A percentile compares a stretch with the other conserved stretches of the same genome.
These are phyloP conservation scores for Eira barbara DNA, from an alignment of 2,113 vertebrate species.

Conservation along the genomic window DNA sequence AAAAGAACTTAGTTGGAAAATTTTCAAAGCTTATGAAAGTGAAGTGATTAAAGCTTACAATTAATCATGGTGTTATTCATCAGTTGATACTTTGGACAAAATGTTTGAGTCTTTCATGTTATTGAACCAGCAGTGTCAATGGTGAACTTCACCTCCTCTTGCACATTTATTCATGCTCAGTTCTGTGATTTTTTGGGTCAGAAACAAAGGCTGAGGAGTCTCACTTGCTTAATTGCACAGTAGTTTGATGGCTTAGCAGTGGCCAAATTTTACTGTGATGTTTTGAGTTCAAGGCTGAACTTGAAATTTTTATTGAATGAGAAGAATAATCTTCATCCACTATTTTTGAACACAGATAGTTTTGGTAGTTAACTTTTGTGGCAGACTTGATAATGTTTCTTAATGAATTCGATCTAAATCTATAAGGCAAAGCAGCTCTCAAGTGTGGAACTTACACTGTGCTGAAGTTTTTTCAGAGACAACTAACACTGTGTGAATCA, in stretches of 20 bases:
- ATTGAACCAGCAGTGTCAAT: not conserved
- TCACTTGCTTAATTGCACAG: not conserved
- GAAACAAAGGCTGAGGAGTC: not conserved
- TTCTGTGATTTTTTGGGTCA: not conserved
- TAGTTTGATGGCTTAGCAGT: not conserved
- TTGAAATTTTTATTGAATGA: not conserved
- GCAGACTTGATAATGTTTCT: not conserved
- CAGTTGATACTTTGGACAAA: not conserved
- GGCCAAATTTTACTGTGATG: not conserved
- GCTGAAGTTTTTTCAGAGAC: not conserved
- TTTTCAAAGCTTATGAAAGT: not conserved
- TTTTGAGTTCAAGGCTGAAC: not conserved
- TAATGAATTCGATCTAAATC: slow-evolving; percentile 2
- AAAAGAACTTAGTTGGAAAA: not conserved
- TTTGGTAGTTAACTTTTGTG: slow-evolving; percentile 23
- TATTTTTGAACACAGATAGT: not conserved
- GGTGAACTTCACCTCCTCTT: not conserved
- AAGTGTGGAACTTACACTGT: not conserved
- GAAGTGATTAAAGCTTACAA: not conserved
- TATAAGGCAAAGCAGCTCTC: not conserved
- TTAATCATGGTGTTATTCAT: not conserved
- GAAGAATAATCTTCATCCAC: not conserved
- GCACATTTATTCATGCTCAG: not conserved
- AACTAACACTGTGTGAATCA: not conserved
- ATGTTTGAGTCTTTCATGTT: not conserved